Conservation (phyloP, 2,888 invertebrate genomes). For the Eupithecia dodoneata region DNA sequence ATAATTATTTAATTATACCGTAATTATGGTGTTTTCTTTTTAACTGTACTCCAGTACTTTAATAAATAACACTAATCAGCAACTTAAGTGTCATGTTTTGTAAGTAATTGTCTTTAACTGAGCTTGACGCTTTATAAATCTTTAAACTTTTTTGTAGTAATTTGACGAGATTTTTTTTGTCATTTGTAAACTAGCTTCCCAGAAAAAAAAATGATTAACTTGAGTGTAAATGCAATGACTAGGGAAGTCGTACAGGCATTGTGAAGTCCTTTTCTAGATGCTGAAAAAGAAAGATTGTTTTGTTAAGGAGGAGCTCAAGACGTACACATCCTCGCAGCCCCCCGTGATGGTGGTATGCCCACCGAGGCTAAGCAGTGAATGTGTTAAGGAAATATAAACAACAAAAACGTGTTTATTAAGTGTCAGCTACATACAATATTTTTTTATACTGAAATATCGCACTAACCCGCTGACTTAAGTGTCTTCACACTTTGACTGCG, state of each 20-base stretch:
- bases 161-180: not conserved
- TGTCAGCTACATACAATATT: not conserved
- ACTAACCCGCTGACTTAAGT: not conserved
- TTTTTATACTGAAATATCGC: not conserved
- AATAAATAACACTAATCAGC: not conserved
- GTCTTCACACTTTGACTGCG: too few relatives aligned
- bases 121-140: not conserved
- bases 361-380: not conserved
- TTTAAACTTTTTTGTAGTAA: not conserved
- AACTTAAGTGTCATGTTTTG: not conserved
- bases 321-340: too few relatives aligned
- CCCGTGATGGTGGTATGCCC: too few relatives aligned
- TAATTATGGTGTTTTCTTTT: not conserved
- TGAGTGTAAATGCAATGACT: not conserved
- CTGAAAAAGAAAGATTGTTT: not conserved
- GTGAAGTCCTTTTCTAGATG: not conserved
- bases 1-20: not conserved
- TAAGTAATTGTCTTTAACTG: not conserved
- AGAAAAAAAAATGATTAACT: not conserved
- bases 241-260: not conserved
- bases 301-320: not conserved
- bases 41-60: not conserved
- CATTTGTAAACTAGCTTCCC: not conserved
- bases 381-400: too few relatives aligned
- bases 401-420: not conserved